Conservation (phyloP, 2,797 vertebrate genomes). For the Scyliorhinus canicula region DNA sequence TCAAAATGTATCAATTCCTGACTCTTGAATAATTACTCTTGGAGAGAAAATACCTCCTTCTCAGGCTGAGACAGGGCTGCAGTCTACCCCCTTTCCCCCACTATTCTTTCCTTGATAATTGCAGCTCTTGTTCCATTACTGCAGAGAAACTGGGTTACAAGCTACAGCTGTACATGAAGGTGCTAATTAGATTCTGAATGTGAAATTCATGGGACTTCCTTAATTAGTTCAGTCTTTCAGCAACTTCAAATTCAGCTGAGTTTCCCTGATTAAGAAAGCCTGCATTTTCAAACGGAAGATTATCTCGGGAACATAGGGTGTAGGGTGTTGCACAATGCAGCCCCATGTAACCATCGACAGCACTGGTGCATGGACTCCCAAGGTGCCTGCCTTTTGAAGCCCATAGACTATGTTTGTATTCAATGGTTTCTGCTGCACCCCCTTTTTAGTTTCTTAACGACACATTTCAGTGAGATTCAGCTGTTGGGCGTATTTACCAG, state of each 20-base stretch:
- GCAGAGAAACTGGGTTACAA: slow-evolving; percentile 15
- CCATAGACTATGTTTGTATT: no score
- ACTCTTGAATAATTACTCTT: background rate
- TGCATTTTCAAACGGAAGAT: background rate
- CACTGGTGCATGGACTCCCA: no score
- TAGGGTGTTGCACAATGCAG: no score
- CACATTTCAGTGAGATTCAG: no score
- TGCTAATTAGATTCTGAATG: background rate
- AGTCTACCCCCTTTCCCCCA: background rate
- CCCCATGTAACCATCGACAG: no score
- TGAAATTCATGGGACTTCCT: slow-evolving; percentile 28
- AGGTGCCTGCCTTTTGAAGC: no score
- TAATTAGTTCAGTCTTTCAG: background rate
- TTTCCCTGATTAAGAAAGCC: background rate
- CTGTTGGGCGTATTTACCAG: no score
- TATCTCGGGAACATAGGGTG: no score
- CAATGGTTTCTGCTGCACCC: no score
- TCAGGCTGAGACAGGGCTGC: background rate
- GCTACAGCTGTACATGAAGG: background rate
- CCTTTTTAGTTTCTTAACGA: no score
- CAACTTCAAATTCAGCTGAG: background rate
- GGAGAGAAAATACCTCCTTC: background rate
- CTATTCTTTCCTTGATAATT: background rate
- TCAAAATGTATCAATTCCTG: background rate
- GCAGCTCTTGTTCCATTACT: background rate